Conservation (phyloP, 2,113 vertebrate species). For the Oreochromis spilurus region DNA sequence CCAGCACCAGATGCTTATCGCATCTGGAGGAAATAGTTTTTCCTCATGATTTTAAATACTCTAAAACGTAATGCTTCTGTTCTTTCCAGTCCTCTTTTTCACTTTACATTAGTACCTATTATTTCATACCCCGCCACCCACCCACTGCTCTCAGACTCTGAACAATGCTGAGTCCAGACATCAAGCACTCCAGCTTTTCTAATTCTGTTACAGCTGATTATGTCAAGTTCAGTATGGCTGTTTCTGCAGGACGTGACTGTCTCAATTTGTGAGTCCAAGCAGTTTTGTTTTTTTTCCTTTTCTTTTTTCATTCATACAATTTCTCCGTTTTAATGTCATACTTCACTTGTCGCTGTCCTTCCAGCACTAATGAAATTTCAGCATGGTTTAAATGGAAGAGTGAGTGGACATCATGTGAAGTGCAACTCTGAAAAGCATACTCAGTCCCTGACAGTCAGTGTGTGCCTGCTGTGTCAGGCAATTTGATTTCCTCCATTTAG, state of each 20-base stretch:
- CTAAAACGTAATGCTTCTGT: background rate
- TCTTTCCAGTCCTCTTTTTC: background rate
- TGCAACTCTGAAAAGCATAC: slow-evolving; percentile 19
- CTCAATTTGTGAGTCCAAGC: background rate
- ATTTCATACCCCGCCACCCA: background rate
- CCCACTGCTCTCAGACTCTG: background rate
- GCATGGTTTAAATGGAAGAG: background rate
- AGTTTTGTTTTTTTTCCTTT: background rate
- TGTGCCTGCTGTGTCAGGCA: slow-evolving; percentile 55
- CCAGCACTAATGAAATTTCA: background rate
- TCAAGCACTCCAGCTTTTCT: background rate
- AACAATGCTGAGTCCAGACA: slow-evolving; percentile 15
- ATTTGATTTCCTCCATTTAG: slow-evolving; percentile 70
- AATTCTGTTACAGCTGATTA: slow-evolving; percentile 3
- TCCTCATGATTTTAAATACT: background rate
- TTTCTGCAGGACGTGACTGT: background rate
- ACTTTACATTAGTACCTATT: background rate
- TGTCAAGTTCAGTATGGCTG: background rate
- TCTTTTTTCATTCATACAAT: background rate
- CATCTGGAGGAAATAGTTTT: background rate
- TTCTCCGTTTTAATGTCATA: background rate
- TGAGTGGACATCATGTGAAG: background rate
- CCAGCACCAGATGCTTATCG: background rate
- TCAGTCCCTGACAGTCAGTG: slow-evolving; percentile 15
- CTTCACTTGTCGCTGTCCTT: background rate